These are phyloP conservation scores for Motacilla tschutschensis DNA, from an alignment of 2,113 vertebrate genomes.

Conservation along the genomic window DNA sequence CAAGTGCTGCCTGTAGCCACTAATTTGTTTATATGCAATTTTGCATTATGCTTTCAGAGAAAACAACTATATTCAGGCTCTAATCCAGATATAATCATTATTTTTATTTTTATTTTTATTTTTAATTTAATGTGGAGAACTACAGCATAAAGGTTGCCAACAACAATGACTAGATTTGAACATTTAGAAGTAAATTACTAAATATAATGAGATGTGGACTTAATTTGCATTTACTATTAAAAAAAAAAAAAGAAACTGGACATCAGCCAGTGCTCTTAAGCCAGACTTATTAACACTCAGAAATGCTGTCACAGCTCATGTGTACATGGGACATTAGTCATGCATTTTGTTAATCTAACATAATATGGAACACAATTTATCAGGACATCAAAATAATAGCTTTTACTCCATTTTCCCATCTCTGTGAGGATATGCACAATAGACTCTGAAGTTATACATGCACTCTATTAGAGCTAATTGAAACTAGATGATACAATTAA, in stretches of 20 bases:
- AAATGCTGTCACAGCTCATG: conserved; percentile 69
- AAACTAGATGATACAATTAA: conserved; percentile 80
- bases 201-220: conserved; percentile 55
- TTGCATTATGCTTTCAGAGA: background rate
- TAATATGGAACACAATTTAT: conserved; percentile 81
- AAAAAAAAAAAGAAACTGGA: conserved; percentile 55
- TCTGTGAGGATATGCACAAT: conserved; percentile 72
- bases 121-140: background rate
- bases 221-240: conserved; percentile 59
- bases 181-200: conserved; percentile 55
- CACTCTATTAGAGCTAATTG: conserved; percentile 76
- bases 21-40: background rate
- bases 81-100: background rate
- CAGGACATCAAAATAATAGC: conserved; percentile 80
- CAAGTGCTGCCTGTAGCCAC: background rate
- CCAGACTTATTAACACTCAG: conserved; percentile 80
- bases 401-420: conserved; percentile 70
- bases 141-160: conserved; percentile 29
- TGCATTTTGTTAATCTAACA: conserved; percentile 79
- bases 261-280: conserved; percentile 69
- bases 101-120: background rate
- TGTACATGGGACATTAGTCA: conserved; percentile 79
- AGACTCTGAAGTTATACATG: conserved; percentile 69
- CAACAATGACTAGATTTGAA: conserved; percentile 29
- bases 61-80: background rate